These are phyloP conservation scores for Dendrolimus kikuchii DNA, from an alignment of 1,140 invertebrate genomes.

Conservation along the genomic window DNA sequence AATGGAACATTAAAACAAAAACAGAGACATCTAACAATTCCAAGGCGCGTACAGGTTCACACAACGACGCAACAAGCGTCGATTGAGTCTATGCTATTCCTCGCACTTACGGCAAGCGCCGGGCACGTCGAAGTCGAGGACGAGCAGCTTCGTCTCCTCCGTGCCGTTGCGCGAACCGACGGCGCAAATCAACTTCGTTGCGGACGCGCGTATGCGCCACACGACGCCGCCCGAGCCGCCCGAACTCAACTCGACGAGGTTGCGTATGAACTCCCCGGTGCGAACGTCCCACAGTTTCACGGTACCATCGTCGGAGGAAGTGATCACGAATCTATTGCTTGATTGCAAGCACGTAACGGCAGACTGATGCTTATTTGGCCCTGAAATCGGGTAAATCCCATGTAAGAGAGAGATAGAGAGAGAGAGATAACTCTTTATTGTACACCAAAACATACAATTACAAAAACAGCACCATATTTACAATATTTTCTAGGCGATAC, in stretches of 20 bases:
- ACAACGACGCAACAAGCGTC: constrained; percentile 58
- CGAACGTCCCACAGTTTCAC: constrained; percentile 99
- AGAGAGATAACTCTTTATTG: no score
- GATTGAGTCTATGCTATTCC: constrained; percentile 65
- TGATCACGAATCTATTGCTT: constrained; percentile 98
- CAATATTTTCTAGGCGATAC: no score
- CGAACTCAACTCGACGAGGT: constrained; percentile 93
- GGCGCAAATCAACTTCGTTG: constrained; percentile 97
- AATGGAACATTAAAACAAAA: no score
- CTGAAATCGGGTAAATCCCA: no score
- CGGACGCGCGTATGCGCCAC: constrained; percentile 95
- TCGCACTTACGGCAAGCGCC: constrained; percentile 74
- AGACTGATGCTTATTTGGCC: constrained; percentile 96
- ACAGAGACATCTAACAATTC: constrained; percentile 37
- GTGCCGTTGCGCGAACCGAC: constrained; percentile 98
- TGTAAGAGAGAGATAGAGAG: no score
- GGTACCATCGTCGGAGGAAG: constrained; percentile 99
- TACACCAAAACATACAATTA: no score
- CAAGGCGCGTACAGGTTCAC: constrained; percentile 62
- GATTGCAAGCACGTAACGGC: constrained; percentile 99
- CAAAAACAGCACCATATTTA: no score
- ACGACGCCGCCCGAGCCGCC: constrained; percentile 99
- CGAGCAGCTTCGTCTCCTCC: constrained; percentile 98
- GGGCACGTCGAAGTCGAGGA: constrained; percentile 96
- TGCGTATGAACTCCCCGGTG: constrained; percentile 95